Percentiles rank a stretch among this genome's conserved stretches.
phyloP scores from a whole-genome alignment of 2,113 vertebrate species.

The Callaeas wilsoni region DNA sequence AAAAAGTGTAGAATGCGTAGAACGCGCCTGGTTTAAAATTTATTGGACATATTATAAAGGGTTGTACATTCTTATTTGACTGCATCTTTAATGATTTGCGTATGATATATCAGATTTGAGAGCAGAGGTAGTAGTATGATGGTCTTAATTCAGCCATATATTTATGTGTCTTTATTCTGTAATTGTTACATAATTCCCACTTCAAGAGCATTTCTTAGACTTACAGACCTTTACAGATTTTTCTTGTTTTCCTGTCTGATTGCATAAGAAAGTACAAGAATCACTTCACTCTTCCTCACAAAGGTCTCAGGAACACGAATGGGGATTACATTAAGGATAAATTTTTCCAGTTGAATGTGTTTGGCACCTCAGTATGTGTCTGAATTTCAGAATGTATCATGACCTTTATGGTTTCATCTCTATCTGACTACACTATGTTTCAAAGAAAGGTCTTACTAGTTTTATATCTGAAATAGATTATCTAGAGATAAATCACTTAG shows the following conservation, averaged over 20 bases:
- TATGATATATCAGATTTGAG: neutral
- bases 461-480: slow-evolving; percentile 38
- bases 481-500: neutral
- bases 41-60: neutral
- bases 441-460: slow-evolving; percentile 24
- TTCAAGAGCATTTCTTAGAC: neutral
- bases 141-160: neutral
- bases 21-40: neutral
- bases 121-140: neutral
- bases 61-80: neutral
- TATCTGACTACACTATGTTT: slow-evolving; percentile 4
- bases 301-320: neutral
- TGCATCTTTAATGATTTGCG: neutral
- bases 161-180: neutral
- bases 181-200: neutral
- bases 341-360: neutral
- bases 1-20: neutral
- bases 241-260: neutral
- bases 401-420: slow-evolving; percentile 28
- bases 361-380: neutral
- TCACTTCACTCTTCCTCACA: neutral
- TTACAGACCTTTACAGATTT: neutral
- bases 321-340: neutral
- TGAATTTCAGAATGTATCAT: slow-evolving; percentile 13
- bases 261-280: neutral